Evolutionary conservation across 2,888 invertebrate species (phyloP).

Genomic region (Harpalus rufipes): DNA sequence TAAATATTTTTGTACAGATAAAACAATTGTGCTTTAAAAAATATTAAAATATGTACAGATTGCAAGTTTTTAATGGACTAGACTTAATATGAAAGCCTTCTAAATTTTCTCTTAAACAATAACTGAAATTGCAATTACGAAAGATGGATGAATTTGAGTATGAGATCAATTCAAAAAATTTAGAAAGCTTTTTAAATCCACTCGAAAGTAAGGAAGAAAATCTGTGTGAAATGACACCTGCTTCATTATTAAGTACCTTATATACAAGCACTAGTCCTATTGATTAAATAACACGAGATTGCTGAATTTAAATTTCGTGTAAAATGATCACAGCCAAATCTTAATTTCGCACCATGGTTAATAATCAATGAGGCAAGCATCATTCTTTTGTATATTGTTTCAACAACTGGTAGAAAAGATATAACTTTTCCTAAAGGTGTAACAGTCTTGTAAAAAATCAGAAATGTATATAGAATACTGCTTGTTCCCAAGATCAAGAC

Average conservation of each 20-base stretch:
- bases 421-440: conserved; percentile 1
- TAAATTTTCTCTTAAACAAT: conserved; percentile 40
- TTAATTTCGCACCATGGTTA: conserved; percentile 58
- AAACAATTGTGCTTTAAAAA: conserved; percentile 45
- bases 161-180: conserved; percentile 49
- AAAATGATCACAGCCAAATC: conserved; percentile 60
- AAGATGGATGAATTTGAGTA: conserved; percentile 38
- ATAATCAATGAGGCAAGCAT: conserved; percentile 55
- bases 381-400: conserved; percentile 25
- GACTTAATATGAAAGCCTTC: conserved; percentile 38
- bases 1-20: conserved; percentile 53
- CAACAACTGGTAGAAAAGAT: neutral
- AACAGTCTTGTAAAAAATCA: conserved; percentile 52
- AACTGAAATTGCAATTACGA: conserved; percentile 28
- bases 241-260: conserved; percentile 61
- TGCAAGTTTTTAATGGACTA: conserved; percentile 48
- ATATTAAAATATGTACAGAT: conserved; percentile 40
- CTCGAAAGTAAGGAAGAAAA: conserved; percentile 49
- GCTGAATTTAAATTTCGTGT: conserved; percentile 41
- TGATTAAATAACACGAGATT: conserved; percentile 47
- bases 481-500: conserved; percentile 46
- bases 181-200: conserved; percentile 56
- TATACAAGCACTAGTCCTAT: conserved; percentile 56
- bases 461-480: conserved; percentile 54
- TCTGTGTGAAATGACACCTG: conserved; percentile 54